Evolutionary conservation across 2,113 vertebrate genomes (phyloP).

Genomic region (Nipponia nippon): DNA sequence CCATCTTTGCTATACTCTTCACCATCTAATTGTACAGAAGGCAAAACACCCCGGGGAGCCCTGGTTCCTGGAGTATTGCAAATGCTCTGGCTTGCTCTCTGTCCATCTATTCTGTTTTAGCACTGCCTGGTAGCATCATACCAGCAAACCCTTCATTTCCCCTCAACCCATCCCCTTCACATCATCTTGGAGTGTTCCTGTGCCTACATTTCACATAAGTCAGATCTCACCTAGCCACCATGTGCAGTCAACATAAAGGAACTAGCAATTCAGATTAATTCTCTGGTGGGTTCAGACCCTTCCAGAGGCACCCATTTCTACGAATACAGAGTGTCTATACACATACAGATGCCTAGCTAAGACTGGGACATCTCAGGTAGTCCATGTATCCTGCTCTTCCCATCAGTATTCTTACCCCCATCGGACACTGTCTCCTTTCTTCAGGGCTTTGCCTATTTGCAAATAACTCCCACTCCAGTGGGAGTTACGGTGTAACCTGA

Average conservation of each 20-base stretch:
- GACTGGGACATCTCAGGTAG: background rate
- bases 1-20: background rate
- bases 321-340: fast-evolving
- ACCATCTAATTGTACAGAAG: background rate
- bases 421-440: background rate
- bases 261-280: background rate
- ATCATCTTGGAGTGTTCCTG: background rate
- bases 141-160: background rate
- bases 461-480: background rate
- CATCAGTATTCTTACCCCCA: background rate
- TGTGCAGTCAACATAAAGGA: background rate
- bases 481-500: background rate
- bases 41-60: background rate
- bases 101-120: background rate
- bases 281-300: background rate
- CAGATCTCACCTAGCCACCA: background rate
- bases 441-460: background rate
- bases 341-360: background rate
- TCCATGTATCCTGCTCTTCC: background rate
- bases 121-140: background rate
- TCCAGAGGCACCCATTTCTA: background rate
- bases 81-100: background rate
- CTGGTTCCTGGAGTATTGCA: background rate
- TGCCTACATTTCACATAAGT: background rate
- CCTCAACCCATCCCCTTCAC: background rate